Conservation (phyloP, 2,888 invertebrate species). For the Polyommatus icarus region DNA sequence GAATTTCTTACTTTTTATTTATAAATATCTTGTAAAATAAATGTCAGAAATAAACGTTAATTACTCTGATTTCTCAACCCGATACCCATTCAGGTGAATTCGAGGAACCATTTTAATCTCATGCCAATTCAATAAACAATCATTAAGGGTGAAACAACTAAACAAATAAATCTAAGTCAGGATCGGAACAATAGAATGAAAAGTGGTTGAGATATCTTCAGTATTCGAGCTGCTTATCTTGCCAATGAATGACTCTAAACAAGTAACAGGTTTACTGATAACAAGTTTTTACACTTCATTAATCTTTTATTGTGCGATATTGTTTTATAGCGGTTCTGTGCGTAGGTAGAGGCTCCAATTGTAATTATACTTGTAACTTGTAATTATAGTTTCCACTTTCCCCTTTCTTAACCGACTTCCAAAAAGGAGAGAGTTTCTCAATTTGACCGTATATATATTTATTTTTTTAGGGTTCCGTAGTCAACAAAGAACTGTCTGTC, state of each 20-base stretch:
- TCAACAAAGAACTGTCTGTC: no score
- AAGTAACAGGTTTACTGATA: constrained; percentile 36
- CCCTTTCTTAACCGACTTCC: no score
- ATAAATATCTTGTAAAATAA: no score
- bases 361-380: no score
- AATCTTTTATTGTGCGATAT: constrained; percentile 37
- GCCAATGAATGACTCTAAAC: constrained; percentile 29
- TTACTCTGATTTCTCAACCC: neutral
- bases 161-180: constrained; percentile 6
- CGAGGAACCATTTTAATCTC: neutral
- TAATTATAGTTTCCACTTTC: no score
- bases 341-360: no score
- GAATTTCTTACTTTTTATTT: no score
- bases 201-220: constrained; percentile 25
- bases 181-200: constrained; percentile 26
- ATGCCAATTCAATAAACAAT: constrained; percentile 25
- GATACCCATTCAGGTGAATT: constrained; percentile 1
- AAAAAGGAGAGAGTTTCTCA: no score
- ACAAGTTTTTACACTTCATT: constrained; percentile 42
- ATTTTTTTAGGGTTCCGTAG: no score
- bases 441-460: no score
- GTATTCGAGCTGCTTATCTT: constrained; percentile 9
- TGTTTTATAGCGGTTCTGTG: neutral
- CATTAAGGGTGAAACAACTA: constrained; percentile 10
- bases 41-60: neutral